Evolutionary conservation across 2,113 vertebrate species (phyloP).

Genomic region (Hippoglossus stenolepis): DNA sequence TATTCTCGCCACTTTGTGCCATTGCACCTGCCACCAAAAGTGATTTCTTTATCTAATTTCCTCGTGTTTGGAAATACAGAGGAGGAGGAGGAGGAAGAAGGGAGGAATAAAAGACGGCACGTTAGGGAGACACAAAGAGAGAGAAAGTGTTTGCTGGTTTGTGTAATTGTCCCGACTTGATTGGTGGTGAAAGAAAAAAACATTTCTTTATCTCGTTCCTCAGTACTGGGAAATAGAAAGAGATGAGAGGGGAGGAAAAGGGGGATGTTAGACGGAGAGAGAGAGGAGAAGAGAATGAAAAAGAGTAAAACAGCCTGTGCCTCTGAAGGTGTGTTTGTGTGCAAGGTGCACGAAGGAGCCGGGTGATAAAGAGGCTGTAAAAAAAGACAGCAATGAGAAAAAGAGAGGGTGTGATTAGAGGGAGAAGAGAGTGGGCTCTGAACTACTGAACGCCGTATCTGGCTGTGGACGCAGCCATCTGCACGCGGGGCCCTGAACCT

Average conservation of each 20-base stretch:
- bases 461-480: conserved; percentile 62
- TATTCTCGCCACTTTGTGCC: conserved; percentile 11
- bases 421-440: conserved; percentile 21
- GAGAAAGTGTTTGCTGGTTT: conserved; percentile 29
- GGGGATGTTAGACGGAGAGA: neutral
- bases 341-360: neutral
- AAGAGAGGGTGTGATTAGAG: neutral
- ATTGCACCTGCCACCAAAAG: conserved; percentile 1
- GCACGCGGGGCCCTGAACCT: conserved; percentile 57
- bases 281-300: conserved; percentile 24
- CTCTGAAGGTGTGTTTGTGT: neutral
- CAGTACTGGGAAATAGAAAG: conserved; percentile 22
- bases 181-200: conserved; percentile 46
- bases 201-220: conserved; percentile 59
- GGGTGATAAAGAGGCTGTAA: neutral
- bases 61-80: conserved; percentile 26
- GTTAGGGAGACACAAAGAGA: conserved; percentile 15
- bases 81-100: neutral
- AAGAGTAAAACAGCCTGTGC: neutral
- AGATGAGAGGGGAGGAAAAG: neutral
- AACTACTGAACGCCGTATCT: conserved; percentile 59
- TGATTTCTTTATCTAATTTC: conserved; percentile 48
- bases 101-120: neutral
- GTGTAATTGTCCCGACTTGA: conserved; percentile 52
- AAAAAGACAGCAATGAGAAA: neutral